Base-by-base conservation (phyloP, 2,888 invertebrate species). In the Ligdia adustata region DNA sequence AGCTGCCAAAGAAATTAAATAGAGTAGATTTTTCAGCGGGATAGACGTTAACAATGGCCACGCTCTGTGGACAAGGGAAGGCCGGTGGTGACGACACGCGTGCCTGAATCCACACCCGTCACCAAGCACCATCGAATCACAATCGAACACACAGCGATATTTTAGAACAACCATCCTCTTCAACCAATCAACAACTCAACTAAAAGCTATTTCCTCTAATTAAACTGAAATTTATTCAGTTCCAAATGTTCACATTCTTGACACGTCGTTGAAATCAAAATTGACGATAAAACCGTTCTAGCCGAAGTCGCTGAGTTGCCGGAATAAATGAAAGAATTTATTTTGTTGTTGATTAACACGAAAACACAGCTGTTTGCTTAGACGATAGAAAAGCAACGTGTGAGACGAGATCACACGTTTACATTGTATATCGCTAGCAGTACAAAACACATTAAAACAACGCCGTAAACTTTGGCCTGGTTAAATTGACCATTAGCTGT, bases 1-100 rank as follows among this genome's bases (percentile, higher is more conserved):
- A 66, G 79, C 75, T 88, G 89, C 88, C 89, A 89, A 87, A 82
- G 79, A 85, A 82, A 87, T 87, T 83, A 79, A 87, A 87, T 80
- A 79, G 79, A 82, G 75, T 74, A 80, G 72, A 86, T 87, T 87
- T 85, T 88, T 89, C 80, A 81, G 72, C 69, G 60, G 62, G 79
- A 79, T 78, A 75, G 80, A 79, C 72, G 64, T 60, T 70, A 83
- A 88, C 88, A 86, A 89, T 87, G 82, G 79, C 78, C 72, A 75
- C 64, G 69, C 12, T n/a, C n/a, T 12, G 38, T 24, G 72, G 68
- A 79, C 79, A 79, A 78, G 74, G 80, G 75, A 82, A 83, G 82
- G 80, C 69, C 78, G 61, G 50, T 29, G 33, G 56, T 73, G 76
- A 80, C 71, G 69, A 62, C 57, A 60, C 60, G 60, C 64, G 64